Evolutionary conservation across 2,888 invertebrate genomes (phyloP), one percentile per base, ranked within the genome.

Genomic region (Selenia dentaria): DNA sequence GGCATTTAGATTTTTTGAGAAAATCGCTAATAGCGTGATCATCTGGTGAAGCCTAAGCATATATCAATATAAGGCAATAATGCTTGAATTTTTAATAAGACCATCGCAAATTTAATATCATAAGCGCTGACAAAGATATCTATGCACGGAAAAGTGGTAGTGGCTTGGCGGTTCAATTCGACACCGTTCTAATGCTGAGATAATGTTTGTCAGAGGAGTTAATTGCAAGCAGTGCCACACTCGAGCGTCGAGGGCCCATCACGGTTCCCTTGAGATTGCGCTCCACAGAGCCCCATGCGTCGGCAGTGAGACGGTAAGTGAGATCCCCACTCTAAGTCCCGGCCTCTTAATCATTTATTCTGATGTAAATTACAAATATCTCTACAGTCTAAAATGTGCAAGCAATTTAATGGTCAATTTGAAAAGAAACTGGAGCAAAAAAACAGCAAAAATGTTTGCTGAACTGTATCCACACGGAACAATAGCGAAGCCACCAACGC

Each of bases 401-500:
- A 87, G 76, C 85, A 87, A 87, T 88, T 83, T 80, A 83, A 87
- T 85, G 82, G 79, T 66, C 74, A 73, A 79, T 76, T 79, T 73
- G 54, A 70, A 70, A 70, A 66, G 64, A 67, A 63, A 62, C 55
- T 50, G 54, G 57, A 49, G 58, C 70, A 78, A 78, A 79, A 83
- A 82, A 62, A 62, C 67, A 67, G 68, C 69, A 76, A 64, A 76
- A 79, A 78, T 77, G 75, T 84, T 85, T 83, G 82, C 74, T 77
- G 72, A 86, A 82, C 75, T 74, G 71, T 78, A 75, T 78, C 74
- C 66, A 44, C 62, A 67, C 59, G 52, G 72, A 79, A 86, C 86
- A 87, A 87, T 84, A 74, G 81, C 67, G 49, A 71, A 79, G 79
- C 88, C 88, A 89, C 88, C 88, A 86, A 87, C 85, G 87, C 83